Evolutionary conservation across 2,888 invertebrate species (phyloP).

Genomic region (Blomia tropicalis): DNA sequence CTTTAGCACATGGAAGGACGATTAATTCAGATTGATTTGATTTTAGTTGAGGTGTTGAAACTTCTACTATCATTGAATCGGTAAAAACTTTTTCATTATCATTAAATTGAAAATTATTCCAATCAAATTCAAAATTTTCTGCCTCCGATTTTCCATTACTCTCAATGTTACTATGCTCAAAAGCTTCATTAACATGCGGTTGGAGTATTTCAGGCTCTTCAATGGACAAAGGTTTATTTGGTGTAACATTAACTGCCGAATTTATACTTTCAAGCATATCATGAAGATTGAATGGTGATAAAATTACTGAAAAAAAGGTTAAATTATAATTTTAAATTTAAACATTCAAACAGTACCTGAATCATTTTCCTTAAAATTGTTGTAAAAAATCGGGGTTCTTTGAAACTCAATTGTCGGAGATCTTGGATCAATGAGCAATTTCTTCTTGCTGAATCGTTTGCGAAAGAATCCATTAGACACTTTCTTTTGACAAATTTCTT

Average conservation of each 20-base stretch:
- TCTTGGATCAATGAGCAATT: background rate
- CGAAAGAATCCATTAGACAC: background rate
- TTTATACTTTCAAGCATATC: conserved; percentile 2
- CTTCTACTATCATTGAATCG: conserved; percentile 11
- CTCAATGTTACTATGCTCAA: background rate
- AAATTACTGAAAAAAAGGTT: background rate
- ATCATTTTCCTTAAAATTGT: background rate
- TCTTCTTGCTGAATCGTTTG: background rate
- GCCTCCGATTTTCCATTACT: background rate
- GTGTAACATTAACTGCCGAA: background rate
- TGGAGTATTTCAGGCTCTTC: background rate
- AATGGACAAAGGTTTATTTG: background rate
- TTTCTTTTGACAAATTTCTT: background rate
- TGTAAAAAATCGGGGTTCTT: background rate
- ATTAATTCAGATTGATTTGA: background rate
- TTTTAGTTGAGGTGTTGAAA: background rate
- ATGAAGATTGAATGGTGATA: conserved; percentile 3
- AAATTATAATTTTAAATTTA: background rate
- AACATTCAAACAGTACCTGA: background rate
- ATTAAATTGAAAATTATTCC: background rate
- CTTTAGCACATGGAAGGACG: background rate
- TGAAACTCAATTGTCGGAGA: background rate
- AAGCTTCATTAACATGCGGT: background rate
- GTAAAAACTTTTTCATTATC: background rate
- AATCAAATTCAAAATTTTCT: background rate